Evolutionary conservation across 1,140 invertebrate species (phyloP).

Genomic region (Hypsibius dujardini): DNA sequence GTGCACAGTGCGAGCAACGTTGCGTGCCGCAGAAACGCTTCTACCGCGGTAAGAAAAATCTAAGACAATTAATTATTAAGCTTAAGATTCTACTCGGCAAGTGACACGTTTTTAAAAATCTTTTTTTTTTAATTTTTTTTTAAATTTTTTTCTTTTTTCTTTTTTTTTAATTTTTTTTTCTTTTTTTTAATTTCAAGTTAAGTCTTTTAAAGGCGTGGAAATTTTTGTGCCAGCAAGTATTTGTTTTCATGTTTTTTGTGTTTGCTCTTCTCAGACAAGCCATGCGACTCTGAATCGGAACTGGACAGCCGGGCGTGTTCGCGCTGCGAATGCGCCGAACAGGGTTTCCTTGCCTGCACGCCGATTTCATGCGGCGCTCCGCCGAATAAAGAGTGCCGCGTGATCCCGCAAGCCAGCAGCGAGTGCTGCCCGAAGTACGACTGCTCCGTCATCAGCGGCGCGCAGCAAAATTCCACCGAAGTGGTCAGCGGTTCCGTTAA

Average conservation of each 20-base stretch:
- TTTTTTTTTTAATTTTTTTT: too few species aligned
- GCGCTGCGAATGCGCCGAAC: slow-evolving; percentile 10
- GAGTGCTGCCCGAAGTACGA: slow-evolving; percentile 16
- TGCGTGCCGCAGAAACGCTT: slow-evolving; percentile 22
- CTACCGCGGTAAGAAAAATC: background rate
- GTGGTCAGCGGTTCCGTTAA: background rate
- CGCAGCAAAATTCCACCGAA: background rate
- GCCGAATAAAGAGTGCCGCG: background rate
- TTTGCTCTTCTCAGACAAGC: slow-evolving; percentile 1
- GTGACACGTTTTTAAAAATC: too few species aligned
- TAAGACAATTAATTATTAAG: background rate
- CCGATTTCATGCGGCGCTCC: background rate
- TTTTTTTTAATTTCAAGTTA: too few species aligned
- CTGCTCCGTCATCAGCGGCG: background rate
- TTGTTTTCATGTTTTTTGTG: background rate
- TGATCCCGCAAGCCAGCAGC: background rate
- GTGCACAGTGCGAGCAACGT: slow-evolving; percentile 26
- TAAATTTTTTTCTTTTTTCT: too few species aligned
- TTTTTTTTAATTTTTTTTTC: too few species aligned
- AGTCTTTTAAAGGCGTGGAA: too few species aligned
- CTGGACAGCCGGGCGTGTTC: slow-evolving; percentile 1
- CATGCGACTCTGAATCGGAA: background rate
- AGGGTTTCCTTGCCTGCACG: slow-evolving; percentile 11
- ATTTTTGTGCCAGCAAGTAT: too few species aligned
- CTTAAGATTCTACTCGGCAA: too few species aligned